Conservation (phyloP, 2,888 invertebrate genomes). For the Sericinus montela region DNA sequence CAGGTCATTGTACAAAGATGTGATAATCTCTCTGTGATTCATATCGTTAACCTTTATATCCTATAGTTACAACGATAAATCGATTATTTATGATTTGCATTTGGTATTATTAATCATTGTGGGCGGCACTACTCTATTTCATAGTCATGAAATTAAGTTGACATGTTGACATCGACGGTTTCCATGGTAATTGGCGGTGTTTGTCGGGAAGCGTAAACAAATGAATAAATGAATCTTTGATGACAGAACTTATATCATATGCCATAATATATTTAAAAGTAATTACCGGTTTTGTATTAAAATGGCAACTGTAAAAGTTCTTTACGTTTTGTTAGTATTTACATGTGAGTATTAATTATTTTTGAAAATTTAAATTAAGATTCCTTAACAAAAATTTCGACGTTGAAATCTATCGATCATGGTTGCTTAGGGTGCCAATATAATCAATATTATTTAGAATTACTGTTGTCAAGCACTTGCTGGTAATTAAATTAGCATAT, state of each 20-base stretch:
- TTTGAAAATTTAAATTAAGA: background rate
- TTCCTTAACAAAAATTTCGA: background rate
- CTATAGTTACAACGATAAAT: too few relatives aligned
- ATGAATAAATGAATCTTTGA: conserved; percentile 71
- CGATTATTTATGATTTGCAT: background rate
- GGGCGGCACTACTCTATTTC: conserved; percentile 22
- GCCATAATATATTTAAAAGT: conserved; percentile 34
- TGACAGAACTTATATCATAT: conserved; percentile 44
- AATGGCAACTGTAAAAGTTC: conserved; percentile 42
- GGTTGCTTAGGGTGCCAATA: conserved; percentile 48
- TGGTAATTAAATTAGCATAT: conserved; percentile 59
- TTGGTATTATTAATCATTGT: background rate
- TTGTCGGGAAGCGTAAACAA: conserved; percentile 72
- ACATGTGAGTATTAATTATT: conserved; percentile 2
- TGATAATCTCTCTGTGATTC: too few relatives aligned
- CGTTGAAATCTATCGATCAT: conserved; percentile 24
- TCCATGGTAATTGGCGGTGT: conserved; percentile 51
- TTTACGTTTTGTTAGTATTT: conserved; percentile 41
- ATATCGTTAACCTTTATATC: too few relatives aligned
- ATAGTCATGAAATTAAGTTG: conserved; percentile 39
- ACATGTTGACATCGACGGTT: conserved; percentile 56
- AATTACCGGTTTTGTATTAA: conserved; percentile 28
- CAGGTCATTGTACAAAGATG: too few relatives aligned
- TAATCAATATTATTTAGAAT: conserved; percentile 62
- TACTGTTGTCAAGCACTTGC: conserved; percentile 45